Evolutionary conservation across 1,140 invertebrate genomes (phyloP).

Genomic region (Cecropterus lyciades): DNA sequence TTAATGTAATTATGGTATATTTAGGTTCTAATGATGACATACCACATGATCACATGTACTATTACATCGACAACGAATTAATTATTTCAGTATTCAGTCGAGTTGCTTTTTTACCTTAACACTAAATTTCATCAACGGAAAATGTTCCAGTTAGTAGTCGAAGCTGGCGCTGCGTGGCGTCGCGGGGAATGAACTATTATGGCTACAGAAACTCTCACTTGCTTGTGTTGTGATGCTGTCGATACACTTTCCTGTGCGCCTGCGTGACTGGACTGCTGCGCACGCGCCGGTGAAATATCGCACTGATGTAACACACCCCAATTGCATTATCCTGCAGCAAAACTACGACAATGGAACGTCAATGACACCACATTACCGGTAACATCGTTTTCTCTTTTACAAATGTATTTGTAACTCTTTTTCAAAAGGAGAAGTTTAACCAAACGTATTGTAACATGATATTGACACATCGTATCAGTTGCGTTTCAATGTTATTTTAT

Average conservation of each 20-base stretch:
- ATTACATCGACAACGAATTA: no score
- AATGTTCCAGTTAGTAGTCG: conserved; percentile 27
- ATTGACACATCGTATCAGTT: conserved; percentile 9
- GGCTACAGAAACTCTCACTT: conserved; percentile 70
- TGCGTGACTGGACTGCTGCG: conserved; percentile 66
- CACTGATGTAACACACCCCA: conserved; percentile 67
- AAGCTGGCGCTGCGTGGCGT: neutral
- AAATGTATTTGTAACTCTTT: conserved; percentile 10
- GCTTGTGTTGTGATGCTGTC: conserved; percentile 68
- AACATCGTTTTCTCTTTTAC: conserved; percentile 25
- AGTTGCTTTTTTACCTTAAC: neutral
- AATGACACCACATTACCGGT: conserved; percentile 23
- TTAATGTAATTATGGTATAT: no score
- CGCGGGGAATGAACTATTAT: conserved; percentile 72
- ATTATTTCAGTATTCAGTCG: neutral
- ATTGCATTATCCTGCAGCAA: conserved; percentile 65
- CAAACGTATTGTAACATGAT: neutral
- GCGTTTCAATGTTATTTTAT: conserved; percentile 11
- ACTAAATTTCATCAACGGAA: conserved; percentile 32
- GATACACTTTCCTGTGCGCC: conserved; percentile 71
- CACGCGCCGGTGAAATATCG: conserved; percentile 47
- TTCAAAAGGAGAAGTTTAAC: conserved; percentile 1
- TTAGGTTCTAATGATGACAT: no score
- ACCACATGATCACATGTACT: no score
- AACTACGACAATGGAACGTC: conserved; percentile 18